Evolutionary conservation across 2,113 vertebrate genomes (phyloP).

Genomic region (Heterochromis multidens): DNA sequence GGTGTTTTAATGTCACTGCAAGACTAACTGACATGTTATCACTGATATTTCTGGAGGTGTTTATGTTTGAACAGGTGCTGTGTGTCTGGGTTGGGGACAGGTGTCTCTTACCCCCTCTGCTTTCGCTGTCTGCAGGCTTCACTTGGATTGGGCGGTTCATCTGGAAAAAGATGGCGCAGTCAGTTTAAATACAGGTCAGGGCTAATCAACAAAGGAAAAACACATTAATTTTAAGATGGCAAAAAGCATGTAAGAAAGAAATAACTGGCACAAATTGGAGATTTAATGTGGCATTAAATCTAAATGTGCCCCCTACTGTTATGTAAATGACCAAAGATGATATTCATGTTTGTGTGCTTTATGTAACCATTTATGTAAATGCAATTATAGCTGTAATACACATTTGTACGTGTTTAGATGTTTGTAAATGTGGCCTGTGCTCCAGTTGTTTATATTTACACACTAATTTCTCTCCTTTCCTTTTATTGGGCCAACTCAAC

Average conservation of each 20-base stretch:
- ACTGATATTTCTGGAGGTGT: neutral
- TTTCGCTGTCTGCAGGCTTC: constrained; percentile 84
- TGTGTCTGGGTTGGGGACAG: constrained; percentile 46
- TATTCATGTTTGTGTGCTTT: neutral
- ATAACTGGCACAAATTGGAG: neutral
- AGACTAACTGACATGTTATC: neutral
- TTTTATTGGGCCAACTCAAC: neutral
- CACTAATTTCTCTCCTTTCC: neutral
- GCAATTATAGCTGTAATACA: neutral
- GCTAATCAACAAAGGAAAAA: neutral
- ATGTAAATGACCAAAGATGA: neutral
- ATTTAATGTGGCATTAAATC: neutral
- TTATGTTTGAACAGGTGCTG: constrained; percentile 48
- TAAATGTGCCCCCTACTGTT: neutral
- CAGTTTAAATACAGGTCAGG: neutral
- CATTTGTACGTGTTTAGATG: neutral
- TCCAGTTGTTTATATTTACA: neutral
- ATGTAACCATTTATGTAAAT: neutral
- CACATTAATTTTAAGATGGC: neutral
- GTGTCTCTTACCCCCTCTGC: constrained; percentile 80
- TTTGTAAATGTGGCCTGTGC: neutral
- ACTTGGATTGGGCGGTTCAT: constrained; percentile 86
- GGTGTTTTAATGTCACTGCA: neutral
- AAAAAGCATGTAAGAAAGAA: neutral
- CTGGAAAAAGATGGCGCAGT: constrained; percentile 46